A percentile compares a stretch with the other conserved stretches of the same genome.
Conservation (phyloP, 2,797 vertebrate genomes). For the Argya squamiceps region DNA sequence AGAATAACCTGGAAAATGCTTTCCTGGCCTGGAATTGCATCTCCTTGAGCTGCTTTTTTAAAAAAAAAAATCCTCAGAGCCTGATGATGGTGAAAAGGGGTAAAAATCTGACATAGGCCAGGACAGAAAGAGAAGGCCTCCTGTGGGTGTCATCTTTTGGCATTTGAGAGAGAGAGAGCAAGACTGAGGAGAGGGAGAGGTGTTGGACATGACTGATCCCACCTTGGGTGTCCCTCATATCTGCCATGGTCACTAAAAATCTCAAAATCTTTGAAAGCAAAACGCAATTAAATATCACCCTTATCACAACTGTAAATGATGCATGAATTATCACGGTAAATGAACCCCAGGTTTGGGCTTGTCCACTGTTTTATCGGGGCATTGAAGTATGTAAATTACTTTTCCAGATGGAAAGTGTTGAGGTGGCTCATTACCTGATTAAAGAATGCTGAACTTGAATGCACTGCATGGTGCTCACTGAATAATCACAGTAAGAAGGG, state of each 20-base stretch:
- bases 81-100: not conserved
- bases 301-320: not conserved
- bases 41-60: not conserved
- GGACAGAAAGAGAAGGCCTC: not conserved
- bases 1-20: not conserved
- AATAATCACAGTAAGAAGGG: not conserved
- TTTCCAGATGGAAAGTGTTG: not conserved
- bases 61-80: no score
- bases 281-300: not conserved
- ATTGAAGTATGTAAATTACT: not conserved
- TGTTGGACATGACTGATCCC: not conserved
- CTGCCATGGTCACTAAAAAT: not conserved
- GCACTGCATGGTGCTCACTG: not conserved
- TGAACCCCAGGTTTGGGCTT: not conserved
- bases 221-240: accelerated
- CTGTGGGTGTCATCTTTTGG: not conserved
- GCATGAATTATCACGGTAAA: not conserved
- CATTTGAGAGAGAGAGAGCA: not conserved
- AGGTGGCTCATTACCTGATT: not conserved
- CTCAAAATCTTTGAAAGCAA: not conserved
- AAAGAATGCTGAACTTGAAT: not conserved
- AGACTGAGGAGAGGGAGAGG: accelerated
- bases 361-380: not conserved
- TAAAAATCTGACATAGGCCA: not conserved
- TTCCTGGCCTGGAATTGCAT: not conserved